Evolutionary conservation across 1,140 invertebrate genomes (phyloP), one percentile per base, ranked within the genome.

Genomic region (Coelopa frigida): DNA sequence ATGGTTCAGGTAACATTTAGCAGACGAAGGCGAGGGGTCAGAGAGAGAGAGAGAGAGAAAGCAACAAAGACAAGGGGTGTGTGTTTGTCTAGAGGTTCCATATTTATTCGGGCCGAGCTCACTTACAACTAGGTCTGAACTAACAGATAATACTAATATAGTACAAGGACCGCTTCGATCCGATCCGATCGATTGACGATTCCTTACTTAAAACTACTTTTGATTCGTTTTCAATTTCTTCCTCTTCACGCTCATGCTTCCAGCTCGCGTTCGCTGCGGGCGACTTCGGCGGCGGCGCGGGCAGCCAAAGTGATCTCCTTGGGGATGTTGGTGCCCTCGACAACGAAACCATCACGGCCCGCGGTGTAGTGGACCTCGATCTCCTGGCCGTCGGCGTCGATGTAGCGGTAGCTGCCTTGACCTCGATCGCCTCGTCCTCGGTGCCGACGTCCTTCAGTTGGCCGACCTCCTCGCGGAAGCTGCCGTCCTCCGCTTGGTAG

Each of bases 321-420:
- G 7, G 74, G 76, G 40, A 79, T 70, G 51, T 78, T 77, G 35
- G 72, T 75, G 20, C 78, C 78, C 12, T 64, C 50, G 43, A 80
- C 72, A n/a, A 74, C 61, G 58, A 80, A 83, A 17, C 80, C 81
- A 46, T 81, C 81, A 53, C 82, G 79, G 53, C 83, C 81, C 27
- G 81, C 81, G 2, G 73, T 76, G 54, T 77, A 78, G 52, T 73
- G 69, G 7, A 88, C 79, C 54, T 76, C 76, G 53, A 86, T 79
- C 11, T 75, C 72, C 52, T 83, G 71, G 32, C 85, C 84, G 55
- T 85, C 81, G 7, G 80, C 76, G 26, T 66, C 81, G 1, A 77
- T 63, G 52, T 70, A 83, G 37, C 73, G 71, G 61, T 73, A 83
- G 53, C 72, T 75, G 40, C 76, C 5, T 40, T 11, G 2, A 65